Base-by-base conservation (phyloP, 2,797 vertebrate genomes). In the Adelosebastes latens region DNA sequence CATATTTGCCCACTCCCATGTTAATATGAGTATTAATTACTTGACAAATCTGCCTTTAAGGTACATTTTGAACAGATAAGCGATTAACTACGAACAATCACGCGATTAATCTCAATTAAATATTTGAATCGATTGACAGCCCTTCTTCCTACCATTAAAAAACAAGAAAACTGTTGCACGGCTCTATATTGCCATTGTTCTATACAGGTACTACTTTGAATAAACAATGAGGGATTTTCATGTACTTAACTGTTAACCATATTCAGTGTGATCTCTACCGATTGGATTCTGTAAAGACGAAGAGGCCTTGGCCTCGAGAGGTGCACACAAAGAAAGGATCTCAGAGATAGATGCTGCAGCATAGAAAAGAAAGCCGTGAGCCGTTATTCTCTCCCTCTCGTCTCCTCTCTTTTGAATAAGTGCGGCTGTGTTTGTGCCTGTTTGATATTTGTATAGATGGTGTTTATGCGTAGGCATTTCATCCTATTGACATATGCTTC, bases 151-250 rank as follows among this genome's bases (percentile, higher is more conserved):
- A 5, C 63, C 24, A 72, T 69, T 73, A 46, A 42, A 42, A 42
- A 42, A 68, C 3, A 73, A 72, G n/a, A 55, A 78, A 62, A 24
- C 24, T 39, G 11, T 66, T 71, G 65, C 66, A 77, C 6, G 4
- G 56, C 27, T 85, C 61, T 79, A 61, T 34, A 81, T 71, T 46
- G 36, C 46, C 62, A 68, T 79, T 60, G 73, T 74, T 72, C 55
- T 25, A 59, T 25, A 42, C 31, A 61, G 49, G 68, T 79, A 71
- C 58, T 61, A 64, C 75, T 79, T 46, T 42, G 56, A 69, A 78
- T 63, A 87, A 83, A 88, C 71, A 87, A 83, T 58, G 32, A 77
- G n/a, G 16, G 42, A 63, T 72, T 79, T 73, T 83, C 72, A 81
- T 74, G 64, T 34, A 78, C 36, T 83, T 64, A 68, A 82, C 65